phyloP scores from a whole-genome alignment of 2,113 vertebrate species.

The Cephalopholis sonnerati region DNA sequence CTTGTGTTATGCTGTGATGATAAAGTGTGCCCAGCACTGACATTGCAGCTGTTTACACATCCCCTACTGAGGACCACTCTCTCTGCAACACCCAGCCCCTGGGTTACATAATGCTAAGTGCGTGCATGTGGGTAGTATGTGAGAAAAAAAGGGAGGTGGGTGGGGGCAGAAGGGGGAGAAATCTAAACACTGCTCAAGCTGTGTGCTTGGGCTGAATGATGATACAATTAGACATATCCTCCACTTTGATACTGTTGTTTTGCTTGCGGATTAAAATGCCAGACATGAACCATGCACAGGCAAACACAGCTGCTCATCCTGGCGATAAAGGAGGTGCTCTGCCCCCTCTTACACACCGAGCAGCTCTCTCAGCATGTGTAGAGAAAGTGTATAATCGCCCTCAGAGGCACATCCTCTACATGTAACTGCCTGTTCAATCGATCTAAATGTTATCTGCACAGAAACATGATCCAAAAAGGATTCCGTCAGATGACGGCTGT shows the following conservation, averaged over 20 bases:
- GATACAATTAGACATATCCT: slow-evolving; percentile 47
- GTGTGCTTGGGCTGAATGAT: slow-evolving; percentile 25
- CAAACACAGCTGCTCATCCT: slow-evolving; percentile 51
- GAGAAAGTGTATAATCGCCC: slow-evolving; percentile 12
- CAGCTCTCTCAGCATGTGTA: slow-evolving; percentile 10
- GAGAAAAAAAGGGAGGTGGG: slow-evolving; percentile 25
- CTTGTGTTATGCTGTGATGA: slow-evolving; percentile 57
- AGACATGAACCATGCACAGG: slow-evolving; percentile 36
- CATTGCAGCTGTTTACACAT: slow-evolving; percentile 82
- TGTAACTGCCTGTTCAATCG: background rate
- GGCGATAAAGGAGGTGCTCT: background rate
- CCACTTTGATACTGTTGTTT: slow-evolving; percentile 51
- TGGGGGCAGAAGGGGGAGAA: background rate
- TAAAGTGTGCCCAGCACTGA: slow-evolving; percentile 66
- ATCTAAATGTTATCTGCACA: slow-evolving; percentile 20
- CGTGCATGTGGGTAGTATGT: slow-evolving; percentile 40
- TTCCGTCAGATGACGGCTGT: slow-evolving; percentile 28
- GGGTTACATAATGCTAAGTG: slow-evolving; percentile 65
- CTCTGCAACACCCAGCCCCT: slow-evolving; percentile 60
- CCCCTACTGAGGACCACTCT: slow-evolving; percentile 58
- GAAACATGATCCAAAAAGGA: slow-evolving; percentile 1
- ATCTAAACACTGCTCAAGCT: slow-evolving; percentile 25
- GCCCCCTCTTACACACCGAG: background rate
- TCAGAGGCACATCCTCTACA: slow-evolving; percentile 1
- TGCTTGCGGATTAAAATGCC: slow-evolving; percentile 45